These are phyloP conservation scores for Hololepta plana DNA, from an alignment of 2,888 invertebrate species.

Conservation along the genomic window DNA sequence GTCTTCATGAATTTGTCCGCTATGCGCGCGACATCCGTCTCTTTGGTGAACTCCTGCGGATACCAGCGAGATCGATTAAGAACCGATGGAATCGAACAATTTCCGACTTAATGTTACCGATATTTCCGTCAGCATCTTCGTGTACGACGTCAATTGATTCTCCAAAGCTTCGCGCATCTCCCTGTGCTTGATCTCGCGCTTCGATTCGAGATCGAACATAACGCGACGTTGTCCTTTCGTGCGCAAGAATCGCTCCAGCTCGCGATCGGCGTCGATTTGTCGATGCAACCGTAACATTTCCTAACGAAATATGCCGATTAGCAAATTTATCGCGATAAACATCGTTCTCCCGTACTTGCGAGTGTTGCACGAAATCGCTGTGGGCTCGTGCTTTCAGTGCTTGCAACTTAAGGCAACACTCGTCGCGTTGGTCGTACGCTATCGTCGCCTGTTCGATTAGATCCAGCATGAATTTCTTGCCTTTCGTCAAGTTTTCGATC, in stretches of 20 bases:
- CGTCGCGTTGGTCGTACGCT: constrained; percentile 76
- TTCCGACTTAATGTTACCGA: too few relatives aligned
- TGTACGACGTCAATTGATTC: constrained; percentile 52
- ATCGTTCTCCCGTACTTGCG: constrained; percentile 32
- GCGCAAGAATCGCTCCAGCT: constrained; percentile 68
- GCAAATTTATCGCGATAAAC: neutral
- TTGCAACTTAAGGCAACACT: constrained; percentile 61
- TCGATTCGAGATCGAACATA: constrained; percentile 55
- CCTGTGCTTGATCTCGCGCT: constrained; percentile 49
- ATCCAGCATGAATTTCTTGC: constrained; percentile 68
- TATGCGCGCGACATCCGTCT: constrained; percentile 46
- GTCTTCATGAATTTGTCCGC: constrained; percentile 59
- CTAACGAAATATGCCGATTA: constrained; percentile 20
- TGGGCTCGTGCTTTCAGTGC: constrained; percentile 62
- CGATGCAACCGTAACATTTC: constrained; percentile 80
- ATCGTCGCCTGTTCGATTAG: constrained; percentile 74
- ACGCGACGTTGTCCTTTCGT: constrained; percentile 65
- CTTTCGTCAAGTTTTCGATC: constrained; percentile 52
- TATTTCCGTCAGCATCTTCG: constrained; percentile 56
- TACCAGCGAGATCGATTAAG: neutral
- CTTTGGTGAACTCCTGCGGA: constrained; percentile 37
- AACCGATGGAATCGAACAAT: too few relatives aligned
- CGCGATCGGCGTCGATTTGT: constrained; percentile 68
- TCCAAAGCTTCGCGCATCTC: constrained; percentile 49
- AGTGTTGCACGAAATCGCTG: constrained; percentile 46